Evolutionary conservation across 2,797 vertebrate genomes (phyloP).

Genomic region (Peromyscus attwateri): DNA sequence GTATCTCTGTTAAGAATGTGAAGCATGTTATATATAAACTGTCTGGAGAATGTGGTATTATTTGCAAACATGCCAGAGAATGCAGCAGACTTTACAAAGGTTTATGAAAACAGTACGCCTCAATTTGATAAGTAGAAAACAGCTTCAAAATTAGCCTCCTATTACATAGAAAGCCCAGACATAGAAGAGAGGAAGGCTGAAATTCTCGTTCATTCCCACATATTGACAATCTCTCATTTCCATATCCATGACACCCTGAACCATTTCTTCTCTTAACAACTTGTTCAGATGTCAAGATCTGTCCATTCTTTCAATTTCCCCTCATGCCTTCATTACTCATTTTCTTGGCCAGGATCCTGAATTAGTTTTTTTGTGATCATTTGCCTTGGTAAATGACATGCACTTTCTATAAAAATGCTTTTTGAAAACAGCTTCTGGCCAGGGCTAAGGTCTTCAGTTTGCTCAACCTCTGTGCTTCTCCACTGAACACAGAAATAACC

Average conservation of each 20-base stretch:
- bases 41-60: slow-evolving; percentile 64
- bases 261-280: background rate
- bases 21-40: slow-evolving; percentile 57
- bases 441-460: background rate
- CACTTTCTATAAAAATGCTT: background rate
- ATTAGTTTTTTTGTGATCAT: background rate
- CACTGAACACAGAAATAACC: background rate
- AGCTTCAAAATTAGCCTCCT: slow-evolving; percentile 60
- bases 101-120: slow-evolving; percentile 75
- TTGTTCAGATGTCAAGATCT: background rate
- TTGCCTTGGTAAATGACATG: slow-evolving; percentile 24
- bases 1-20: slow-evolving; percentile 36
- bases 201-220: background rate
- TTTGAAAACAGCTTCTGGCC: background rate
- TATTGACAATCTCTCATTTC: background rate
- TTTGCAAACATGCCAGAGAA: slow-evolving; percentile 77
- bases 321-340: background rate
- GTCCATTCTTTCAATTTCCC: slow-evolving; percentile 15
- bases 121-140: slow-evolving; percentile 63
- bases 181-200: background rate
- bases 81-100: slow-evolving; percentile 76
- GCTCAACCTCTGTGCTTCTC: background rate
- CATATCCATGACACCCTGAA: background rate
- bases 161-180: slow-evolving; percentile 39
- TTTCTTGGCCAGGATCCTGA: background rate